Evolutionary conservation across 2,797 vertebrate genomes (phyloP).

Genomic region (Anguilla obscura): DNA sequence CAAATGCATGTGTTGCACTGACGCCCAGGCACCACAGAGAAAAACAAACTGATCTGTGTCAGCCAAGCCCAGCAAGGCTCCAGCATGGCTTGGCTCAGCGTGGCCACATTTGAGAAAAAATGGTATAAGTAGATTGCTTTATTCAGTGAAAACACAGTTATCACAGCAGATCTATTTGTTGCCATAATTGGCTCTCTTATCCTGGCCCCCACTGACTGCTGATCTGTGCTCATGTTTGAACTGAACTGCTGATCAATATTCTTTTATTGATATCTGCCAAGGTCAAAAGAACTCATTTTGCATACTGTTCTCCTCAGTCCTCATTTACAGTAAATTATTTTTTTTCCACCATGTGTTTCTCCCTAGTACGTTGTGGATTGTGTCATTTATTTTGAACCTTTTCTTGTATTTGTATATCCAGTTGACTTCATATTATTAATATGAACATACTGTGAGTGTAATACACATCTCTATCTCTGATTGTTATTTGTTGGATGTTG

Average conservation of each 20-base stretch:
- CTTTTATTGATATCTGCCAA: constrained; percentile 35
- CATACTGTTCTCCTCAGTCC: constrained; percentile 15
- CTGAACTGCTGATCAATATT: constrained; percentile 55
- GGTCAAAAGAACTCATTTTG: constrained; percentile 23
- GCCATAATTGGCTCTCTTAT: constrained; percentile 20
- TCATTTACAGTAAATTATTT: not conserved
- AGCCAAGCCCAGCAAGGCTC: constrained; percentile 8
- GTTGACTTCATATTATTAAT: not conserved
- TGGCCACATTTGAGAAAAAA: not conserved
- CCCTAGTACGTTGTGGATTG: not conserved
- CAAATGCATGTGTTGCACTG: not conserved
- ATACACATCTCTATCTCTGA: not conserved
- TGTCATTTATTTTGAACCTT: not conserved
- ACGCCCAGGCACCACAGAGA: not conserved
- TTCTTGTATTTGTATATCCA: not conserved
- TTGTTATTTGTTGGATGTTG: not conserved
- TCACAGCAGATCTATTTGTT: constrained; percentile 20
- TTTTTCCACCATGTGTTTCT: not conserved
- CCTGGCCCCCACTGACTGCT: not conserved
- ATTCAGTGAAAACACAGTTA: constrained; percentile 7
- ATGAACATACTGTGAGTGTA: not conserved
- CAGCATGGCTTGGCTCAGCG: constrained; percentile 11
- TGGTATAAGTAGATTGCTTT: constrained; percentile 18
- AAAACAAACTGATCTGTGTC: not conserved
- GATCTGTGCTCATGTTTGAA: constrained; percentile 46